Evolutionary conservation across 1,140 invertebrate species (phyloP), one percentile per base, ranked within the genome.

Genomic region (Aricia agestis): DNA sequence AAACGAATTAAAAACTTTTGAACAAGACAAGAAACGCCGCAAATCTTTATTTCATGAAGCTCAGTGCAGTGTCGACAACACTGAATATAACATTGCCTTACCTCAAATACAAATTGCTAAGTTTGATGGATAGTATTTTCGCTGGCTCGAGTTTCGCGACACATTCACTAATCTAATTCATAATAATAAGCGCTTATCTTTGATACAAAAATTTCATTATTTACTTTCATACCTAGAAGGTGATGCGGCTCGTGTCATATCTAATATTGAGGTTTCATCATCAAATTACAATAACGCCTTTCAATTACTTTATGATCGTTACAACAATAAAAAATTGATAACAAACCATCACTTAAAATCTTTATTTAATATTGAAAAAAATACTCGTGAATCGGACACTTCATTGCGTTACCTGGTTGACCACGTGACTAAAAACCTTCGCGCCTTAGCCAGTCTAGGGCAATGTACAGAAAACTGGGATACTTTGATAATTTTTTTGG

Each of bases 191-290:
- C 66, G 65, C 15, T 69, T 79, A 41, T 69, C 68, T 25, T 25
- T 25, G 25, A 25, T 25, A 25, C 25, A 25, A 9, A 81, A 78
- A 68, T 78, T 78, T 77, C 75, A 76, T 68, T 81, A 78, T 68
- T 69, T 78, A 11, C 25, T 69, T 10, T 75, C 72, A 6, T 78
- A 78, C 65, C 58, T 80, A 10, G 71, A 75, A 72, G 77, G 79
- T 59, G 77, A 78, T 59, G 70, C 79, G 4, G 68, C 72, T 58
- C 67, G 76, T 17, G 70, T 78, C 17, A 71, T 80, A 57, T 72
- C 74, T 45, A 78, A 78, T 67, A 19, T 79, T 6, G 79, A 79
- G 58, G 69, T 82, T 7, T 78, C 80, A 9, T 41, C 70, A n/a
- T 17, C 66, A 7, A 81, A 77, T 19, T 79, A 81, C 65, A 11